Evolutionary conservation across 2,797 vertebrate species (phyloP), one percentile per base, ranked within the genome.

Genomic region (Gymnopithys bicolor): DNA sequence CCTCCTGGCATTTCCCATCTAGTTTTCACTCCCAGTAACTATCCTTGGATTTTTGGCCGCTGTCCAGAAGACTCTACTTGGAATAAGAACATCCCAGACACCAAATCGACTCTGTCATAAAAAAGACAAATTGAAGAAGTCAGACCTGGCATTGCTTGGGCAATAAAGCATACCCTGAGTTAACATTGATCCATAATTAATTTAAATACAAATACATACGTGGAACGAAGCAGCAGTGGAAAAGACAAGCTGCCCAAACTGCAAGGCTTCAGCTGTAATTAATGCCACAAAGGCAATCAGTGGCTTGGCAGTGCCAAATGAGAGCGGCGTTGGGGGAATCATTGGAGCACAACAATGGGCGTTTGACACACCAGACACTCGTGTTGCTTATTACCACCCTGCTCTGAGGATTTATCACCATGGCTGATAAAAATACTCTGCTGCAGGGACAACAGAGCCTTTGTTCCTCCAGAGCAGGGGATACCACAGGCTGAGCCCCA

Each of bases 161-260:
- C 83, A 84, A 88, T 77, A 95, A 96, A 91, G 63, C 89, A 90
- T 74, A 64, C 37, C 84, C 60, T 49, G 86, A 91, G 55, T 70
- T 94, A 95, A 92, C 93, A 84, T 2, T 69, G 91, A 95, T 84
- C 82, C 70, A 76, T 91, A 82, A 91, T 95, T 93, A 93, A 96
- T 92, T 94, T 76, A 77, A 93, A 76, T 77, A 73, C 82, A 93
- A 83, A 82, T 68, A 97, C 86, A 91, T 68, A 74, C 2, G 4
- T 67, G 6, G 35, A 3, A 48, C 0, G 3, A 84, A 84, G 35
- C 10, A 10, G 66, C 2, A 6, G 49, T 45, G 55, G 62, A 64
- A 79, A 63, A 89, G 71, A 82, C 30, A 66, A 66, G 59, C 82
- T 39, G 66, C 71, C 77, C 77, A 39, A 35, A 79, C 59, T 51